These are phyloP conservation scores for Endotricha flammealis DNA, from an alignment of 2,888 invertebrate genomes.

Conservation along the genomic window DNA sequence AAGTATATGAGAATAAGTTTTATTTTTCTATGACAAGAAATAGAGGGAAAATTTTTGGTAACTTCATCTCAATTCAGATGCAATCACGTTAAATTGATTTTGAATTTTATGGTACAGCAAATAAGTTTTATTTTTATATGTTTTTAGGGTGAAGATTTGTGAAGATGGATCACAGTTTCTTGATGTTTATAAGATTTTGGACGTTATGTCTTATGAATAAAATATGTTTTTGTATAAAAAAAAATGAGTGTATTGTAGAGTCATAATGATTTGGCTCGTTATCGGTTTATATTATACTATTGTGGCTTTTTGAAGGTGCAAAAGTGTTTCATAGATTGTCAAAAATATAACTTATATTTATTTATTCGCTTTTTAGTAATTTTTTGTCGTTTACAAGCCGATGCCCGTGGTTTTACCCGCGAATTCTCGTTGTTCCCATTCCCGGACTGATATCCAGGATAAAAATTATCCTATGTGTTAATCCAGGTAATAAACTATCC, in stretches of 20 bases:
- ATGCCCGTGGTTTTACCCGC: no score
- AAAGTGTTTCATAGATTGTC: no score
- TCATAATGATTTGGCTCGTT: slow-evolving; percentile 43
- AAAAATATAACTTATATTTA: no score
- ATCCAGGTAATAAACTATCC: no score
- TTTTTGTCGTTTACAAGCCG: no score
- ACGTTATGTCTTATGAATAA: background rate
- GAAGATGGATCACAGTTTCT: slow-evolving; percentile 14
- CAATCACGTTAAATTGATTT: slow-evolving; percentile 13
- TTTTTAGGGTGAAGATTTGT: slow-evolving; percentile 28
- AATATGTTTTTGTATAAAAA: background rate
- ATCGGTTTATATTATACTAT: slow-evolving; percentile 19
- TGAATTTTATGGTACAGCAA: slow-evolving; percentile 22
- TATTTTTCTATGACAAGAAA: background rate
- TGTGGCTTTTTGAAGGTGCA: slow-evolving; percentile 2
- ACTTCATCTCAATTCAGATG: slow-evolving; percentile 8
- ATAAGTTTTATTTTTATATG: background rate
- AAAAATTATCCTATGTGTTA: no score
- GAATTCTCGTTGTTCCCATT: no score
- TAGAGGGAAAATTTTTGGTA: background rate
- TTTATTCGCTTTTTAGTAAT: no score
- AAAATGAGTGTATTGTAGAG: no score
- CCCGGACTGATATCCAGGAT: no score
- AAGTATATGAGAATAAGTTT: background rate
- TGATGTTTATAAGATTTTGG: background rate